A percentile compares a stretch with the other conserved stretches of the same genome.
phyloP scores from a whole-genome alignment of 2,113 vertebrate genomes.

The Seriola quinqueradiata region DNA sequence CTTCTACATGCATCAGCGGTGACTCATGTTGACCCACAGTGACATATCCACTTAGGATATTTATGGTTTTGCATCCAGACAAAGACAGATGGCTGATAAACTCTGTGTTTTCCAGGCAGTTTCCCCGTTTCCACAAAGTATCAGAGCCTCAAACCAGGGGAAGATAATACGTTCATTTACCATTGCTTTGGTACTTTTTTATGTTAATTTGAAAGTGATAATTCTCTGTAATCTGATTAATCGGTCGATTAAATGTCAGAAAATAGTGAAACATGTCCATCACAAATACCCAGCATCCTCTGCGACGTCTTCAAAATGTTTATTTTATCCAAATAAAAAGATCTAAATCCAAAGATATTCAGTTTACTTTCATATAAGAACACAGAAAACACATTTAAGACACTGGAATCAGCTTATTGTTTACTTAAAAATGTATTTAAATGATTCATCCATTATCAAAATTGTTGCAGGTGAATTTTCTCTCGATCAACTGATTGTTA shows the following conservation, averaged over 20 bases:
- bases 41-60: constrained; percentile 37
- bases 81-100: constrained; percentile 15
- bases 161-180: background rate
- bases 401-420: no score
- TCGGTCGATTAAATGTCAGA: no score
- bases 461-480: background rate
- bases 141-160: background rate
- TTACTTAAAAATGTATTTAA: no score
- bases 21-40: constrained; percentile 48
- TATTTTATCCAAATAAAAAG: background rate
- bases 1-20: constrained; percentile 8
- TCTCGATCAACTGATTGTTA: background rate
- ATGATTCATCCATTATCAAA: no score
- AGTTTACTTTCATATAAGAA: background rate
- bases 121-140: background rate
- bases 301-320: background rate
- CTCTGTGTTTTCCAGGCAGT: background rate
- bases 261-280: no score
- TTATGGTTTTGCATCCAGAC: constrained; percentile 38
- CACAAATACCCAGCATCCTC: no score
- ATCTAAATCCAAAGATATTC: background rate
- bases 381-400: background rate
- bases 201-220: background rate
- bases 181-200: no score
- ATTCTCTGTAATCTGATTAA: background rate